Base-by-base conservation (phyloP, 2,888 invertebrate species). In the Pseudanteris insignis region DNA sequence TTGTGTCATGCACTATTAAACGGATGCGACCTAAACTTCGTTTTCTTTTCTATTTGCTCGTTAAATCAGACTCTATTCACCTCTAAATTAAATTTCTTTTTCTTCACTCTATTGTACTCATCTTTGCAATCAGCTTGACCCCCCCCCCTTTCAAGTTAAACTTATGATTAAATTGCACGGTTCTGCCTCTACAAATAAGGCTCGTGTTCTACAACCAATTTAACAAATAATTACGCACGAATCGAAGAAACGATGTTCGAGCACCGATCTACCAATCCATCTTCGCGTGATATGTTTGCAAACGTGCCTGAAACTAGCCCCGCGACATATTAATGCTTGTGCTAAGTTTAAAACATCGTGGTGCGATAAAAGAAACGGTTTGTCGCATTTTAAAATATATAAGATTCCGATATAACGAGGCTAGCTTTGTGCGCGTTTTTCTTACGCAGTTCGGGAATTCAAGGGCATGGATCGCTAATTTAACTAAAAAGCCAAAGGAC, bases 121-220 rank as follows among this genome's bases (percentile, higher is more conserved):
- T 59, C 55, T 21, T 46, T 51, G 21, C 40, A 46, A 33, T 30
- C 59, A 48, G 53, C 28, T 59, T 59, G 55, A 59, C 54, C 63
- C 55, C 50, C 21, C 43, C 54, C 63, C 55, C 50, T 13, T 38
- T 40, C 50, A 63, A 55, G 40, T 51, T 59, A 37, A 63, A 63
- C 63, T 63, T 63, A 63, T 55, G 50, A 63, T 59, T 66, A 73
- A 69, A 75, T 75, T 75, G 74, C 74, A 75, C 74, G 68, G 67
- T 70, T 72, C 67, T 65, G 68, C 72, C 67, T 70, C 65, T 66
- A 59, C 60, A 59, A 51, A 67, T 65, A 69, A 67, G 64, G 64
- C 65, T 61, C 53, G 60, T 64, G 61, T 69, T 66, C 67, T 67
- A 65, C 60, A 67, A 68, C 63, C 60, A 63, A 59, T 67, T 63